A percentile compares a stretch with the other conserved stretches of the same genome.
Evolutionary conservation across 2,888 invertebrate species (phyloP).

Genomic region (Subacronicta megacephala): DNA sequence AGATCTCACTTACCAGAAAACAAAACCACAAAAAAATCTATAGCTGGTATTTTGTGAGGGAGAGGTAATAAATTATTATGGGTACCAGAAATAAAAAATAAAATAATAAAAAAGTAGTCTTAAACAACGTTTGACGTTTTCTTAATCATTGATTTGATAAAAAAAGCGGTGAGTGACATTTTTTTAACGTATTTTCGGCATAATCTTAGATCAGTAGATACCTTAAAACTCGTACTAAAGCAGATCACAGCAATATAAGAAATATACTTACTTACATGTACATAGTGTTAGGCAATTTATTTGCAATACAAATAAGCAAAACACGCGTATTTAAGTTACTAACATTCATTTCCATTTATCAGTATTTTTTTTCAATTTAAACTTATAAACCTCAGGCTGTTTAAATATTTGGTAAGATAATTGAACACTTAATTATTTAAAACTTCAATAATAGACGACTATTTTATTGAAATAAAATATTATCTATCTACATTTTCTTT

Average conservation of each 20-base stretch:
- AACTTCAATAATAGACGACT: constrained; percentile 72
- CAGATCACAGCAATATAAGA: constrained; percentile 41
- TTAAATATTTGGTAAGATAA: constrained; percentile 56
- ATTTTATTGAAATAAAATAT: constrained; percentile 60
- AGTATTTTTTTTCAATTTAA: constrained; percentile 34
- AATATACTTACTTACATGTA: constrained; percentile 4
- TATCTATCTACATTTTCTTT: constrained; percentile 68
- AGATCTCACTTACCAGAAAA: too few species aligned
- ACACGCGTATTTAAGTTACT: constrained; percentile 4
- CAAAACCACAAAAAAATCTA: too few species aligned
- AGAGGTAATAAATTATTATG: too few species aligned
- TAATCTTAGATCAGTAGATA: constrained; percentile 3
- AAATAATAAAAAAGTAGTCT: neutral
- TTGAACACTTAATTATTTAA: constrained; percentile 72
- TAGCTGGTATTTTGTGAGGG: too few species aligned
- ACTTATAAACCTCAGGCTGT: constrained; percentile 49
- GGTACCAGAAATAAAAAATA: neutral
- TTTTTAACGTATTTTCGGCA: neutral
- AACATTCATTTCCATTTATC: constrained; percentile 18
- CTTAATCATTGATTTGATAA: neutral
- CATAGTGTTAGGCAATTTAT: constrained; percentile 1
- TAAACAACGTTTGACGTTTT: constrained; percentile 36
- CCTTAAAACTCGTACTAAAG: constrained; percentile 17
- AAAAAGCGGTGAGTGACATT: neutral
- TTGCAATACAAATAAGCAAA: constrained; percentile 34